phyloP scores from a whole-genome alignment of 2,113 vertebrate genomes.

The Speoplatyrhinus poulsoni region DNA sequence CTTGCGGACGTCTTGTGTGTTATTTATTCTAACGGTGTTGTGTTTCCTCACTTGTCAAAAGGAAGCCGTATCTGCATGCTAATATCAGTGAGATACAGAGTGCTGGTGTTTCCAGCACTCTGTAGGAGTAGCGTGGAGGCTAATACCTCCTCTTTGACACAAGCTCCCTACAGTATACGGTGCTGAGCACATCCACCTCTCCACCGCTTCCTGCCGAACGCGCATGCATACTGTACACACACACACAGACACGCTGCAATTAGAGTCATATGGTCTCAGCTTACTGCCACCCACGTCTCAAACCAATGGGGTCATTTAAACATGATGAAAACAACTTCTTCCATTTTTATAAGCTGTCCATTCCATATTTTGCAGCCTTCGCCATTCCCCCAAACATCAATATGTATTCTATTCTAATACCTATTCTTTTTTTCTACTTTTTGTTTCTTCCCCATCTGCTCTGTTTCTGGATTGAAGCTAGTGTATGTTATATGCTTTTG shows the following conservation, averaged over 20 bases:
- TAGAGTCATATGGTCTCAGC: slow-evolving; percentile 56
- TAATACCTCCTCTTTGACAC: slow-evolving; percentile 69
- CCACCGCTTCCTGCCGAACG: slow-evolving; percentile 43
- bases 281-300: slow-evolving; percentile 63
- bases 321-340: slow-evolving; percentile 60
- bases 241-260: slow-evolving; percentile 40
- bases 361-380: slow-evolving; percentile 23
- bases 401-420: slow-evolving; percentile 6
- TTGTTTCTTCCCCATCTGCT: too few relatives aligned
- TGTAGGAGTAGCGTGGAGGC: slow-evolving; percentile 61
- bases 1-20: slow-evolving; percentile 8
- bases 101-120: slow-evolving; percentile 12
- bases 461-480: neutral
- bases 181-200: slow-evolving; percentile 55
- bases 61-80: slow-evolving; percentile 42
- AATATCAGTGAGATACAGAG: slow-evolving; percentile 37
- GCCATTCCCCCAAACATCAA: neutral
- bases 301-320: slow-evolving; percentile 60
- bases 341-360: slow-evolving; percentile 34
- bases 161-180: slow-evolving; percentile 44
- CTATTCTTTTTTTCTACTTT: neutral
- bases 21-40: slow-evolving; percentile 16
- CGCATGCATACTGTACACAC: slow-evolving; percentile 6
- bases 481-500: too few relatives aligned
- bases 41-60: slow-evolving; percentile 31